Evolutionary conservation across 2,797 vertebrate genomes (phyloP).

Genomic region (Leucoraja ocellata): DNA sequence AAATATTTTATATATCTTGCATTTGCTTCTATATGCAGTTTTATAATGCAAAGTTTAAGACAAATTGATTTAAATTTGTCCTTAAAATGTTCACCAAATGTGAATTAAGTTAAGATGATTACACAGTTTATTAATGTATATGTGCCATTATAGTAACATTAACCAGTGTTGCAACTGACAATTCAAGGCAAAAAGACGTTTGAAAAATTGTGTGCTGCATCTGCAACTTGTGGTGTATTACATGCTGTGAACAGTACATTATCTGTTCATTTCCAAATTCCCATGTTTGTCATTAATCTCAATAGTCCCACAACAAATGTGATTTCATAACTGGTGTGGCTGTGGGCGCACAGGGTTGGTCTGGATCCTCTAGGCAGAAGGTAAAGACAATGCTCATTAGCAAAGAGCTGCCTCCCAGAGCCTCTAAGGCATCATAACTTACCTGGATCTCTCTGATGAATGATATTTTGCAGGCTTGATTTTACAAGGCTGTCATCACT

Average conservation of each 20-base stretch:
- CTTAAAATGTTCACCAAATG: background rate
- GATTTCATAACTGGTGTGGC: too few relatives aligned
- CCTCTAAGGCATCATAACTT: too few relatives aligned
- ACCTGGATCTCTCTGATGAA: too few relatives aligned
- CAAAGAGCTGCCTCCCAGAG: too few relatives aligned
- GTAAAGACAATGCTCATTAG: too few relatives aligned
- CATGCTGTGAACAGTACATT: background rate
- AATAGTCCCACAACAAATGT: too few relatives aligned
- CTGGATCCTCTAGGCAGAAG: too few relatives aligned
- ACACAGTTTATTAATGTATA: background rate
- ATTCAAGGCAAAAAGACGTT: background rate
- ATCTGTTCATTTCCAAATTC: background rate
- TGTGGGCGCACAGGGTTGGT: too few relatives aligned
- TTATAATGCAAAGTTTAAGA: background rate
- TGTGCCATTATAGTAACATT: background rate
- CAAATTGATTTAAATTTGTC: background rate
- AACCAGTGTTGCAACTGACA: too few relatives aligned
- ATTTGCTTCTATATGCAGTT: background rate
- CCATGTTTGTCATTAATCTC: background rate
- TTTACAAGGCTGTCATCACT: too few relatives aligned
- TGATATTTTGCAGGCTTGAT: too few relatives aligned
- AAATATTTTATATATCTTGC: background rate
- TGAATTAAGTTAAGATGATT: background rate
- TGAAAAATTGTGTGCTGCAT: background rate
- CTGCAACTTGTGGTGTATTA: background rate